Conservation (phyloP, 2,113 vertebrate genomes). For the Uria lomvia region DNA sequence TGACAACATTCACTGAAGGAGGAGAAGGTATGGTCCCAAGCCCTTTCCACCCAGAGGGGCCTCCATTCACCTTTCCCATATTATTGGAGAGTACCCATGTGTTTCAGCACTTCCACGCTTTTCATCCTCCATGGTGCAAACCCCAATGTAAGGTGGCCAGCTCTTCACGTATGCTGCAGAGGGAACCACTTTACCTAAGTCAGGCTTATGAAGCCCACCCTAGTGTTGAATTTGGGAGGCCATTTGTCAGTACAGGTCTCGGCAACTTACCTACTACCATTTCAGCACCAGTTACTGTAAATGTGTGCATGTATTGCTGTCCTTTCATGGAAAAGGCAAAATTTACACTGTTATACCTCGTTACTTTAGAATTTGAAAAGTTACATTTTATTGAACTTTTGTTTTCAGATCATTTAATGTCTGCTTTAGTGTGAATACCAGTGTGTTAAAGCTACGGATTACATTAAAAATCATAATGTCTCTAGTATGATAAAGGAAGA, state of each 20-base stretch:
- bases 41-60: background rate
- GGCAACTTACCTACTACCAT: background rate
- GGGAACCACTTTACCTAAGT: background rate
- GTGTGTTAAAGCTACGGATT: background rate
- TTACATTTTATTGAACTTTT: background rate
- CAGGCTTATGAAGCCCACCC: background rate
- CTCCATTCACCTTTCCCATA: background rate
- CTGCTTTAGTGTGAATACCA: background rate
- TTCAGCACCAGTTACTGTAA: background rate
- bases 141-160: background rate
- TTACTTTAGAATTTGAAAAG: background rate
- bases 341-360: background rate
- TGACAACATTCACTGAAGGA: background rate
- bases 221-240: accelerated
- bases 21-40: background rate
- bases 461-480: background rate
- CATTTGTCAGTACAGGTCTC: accelerated
- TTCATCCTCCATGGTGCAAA: background rate
- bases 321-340: background rate
- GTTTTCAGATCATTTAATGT: background rate
- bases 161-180: background rate
- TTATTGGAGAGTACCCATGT: no score
- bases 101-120: background rate
- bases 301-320: background rate
- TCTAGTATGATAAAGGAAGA: background rate